A percentile compares a stretch with the other conserved stretches of the same genome.
Evolutionary conservation across 2,797 vertebrate species (phyloP).

Genomic region (Numenius phaeopus): DNA sequence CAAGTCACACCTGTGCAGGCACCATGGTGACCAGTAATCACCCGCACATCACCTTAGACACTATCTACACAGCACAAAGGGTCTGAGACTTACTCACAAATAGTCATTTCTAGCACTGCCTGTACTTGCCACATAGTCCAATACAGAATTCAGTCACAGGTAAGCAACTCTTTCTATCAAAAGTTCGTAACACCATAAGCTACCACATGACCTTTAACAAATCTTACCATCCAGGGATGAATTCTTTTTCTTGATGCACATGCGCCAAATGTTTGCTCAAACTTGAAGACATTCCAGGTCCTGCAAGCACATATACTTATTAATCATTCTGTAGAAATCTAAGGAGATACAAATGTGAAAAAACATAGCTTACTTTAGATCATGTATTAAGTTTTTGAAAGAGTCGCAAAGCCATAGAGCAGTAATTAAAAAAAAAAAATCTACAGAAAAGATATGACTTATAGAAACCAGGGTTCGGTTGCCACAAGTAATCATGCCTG

Average conservation of each 20-base stretch:
- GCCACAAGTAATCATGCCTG: not conserved
- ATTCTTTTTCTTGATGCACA: not conserved
- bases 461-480: not conserved
- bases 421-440: not conserved
- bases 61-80: not conserved
- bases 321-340: not conserved
- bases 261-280: not conserved
- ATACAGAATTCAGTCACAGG: not conserved
- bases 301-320: not conserved
- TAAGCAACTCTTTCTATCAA: not conserved
- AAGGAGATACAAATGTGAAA: not conserved
- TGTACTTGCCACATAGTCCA: not conserved
- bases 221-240: not conserved
- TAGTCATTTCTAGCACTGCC: not conserved
- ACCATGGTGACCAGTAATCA: accelerated
- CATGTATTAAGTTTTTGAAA: not conserved
- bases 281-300: not conserved
- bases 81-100: not conserved
- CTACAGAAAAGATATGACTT: not conserved
- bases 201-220: not conserved
- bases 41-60: not conserved
- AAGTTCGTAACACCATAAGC: accelerated
- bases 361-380: not conserved
- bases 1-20: not conserved
- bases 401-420: not conserved